Evolutionary conservation across 1,140 invertebrate genomes (phyloP).

Genomic region (Trichogramma pretiosum): DNA sequence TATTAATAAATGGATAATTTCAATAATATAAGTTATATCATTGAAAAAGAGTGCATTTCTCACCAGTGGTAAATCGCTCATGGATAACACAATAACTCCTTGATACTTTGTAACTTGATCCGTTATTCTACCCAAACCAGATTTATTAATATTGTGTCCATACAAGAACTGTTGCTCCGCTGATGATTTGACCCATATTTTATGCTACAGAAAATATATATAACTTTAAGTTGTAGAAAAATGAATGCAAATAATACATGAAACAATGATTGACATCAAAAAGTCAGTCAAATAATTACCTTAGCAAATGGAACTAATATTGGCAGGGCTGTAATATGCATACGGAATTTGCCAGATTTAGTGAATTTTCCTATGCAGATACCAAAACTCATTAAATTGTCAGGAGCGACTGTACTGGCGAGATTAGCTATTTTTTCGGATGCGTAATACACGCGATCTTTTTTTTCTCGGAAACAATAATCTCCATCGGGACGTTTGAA

Average conservation of each 20-base stretch:
- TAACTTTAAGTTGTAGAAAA: too few relatives aligned
- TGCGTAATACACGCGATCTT: constrained; percentile 89
- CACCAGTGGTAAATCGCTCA: constrained; percentile 93
- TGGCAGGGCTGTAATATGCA: constrained; percentile 94
- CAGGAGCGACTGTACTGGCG: constrained; percentile 65
- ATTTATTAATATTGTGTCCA: constrained; percentile 91
- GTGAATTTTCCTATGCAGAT: constrained; percentile 99
- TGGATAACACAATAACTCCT: constrained; percentile 89
- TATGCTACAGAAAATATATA: constrained; percentile 57
- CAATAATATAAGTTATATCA: background rate
- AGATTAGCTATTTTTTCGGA: constrained; percentile 70
- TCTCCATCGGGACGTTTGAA: constrained; percentile 93
- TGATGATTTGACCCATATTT: constrained; percentile 93
- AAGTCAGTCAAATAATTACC: constrained; percentile 45
- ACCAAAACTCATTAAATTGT: constrained; percentile 80
- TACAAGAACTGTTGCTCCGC: constrained; percentile 98
- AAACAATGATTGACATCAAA: constrained; percentile 1
- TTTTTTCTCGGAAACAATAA: constrained; percentile 92
- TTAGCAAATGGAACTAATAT: constrained; percentile 97
- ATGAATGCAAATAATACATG: constrained; percentile 3
- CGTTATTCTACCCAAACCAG: constrained; percentile 89
- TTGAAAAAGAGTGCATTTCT: constrained; percentile 21
- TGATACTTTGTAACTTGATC: constrained; percentile 91
- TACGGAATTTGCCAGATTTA: constrained; percentile 85
- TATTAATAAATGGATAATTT: background rate